Evolutionary conservation across 1,140 invertebrate species (phyloP), one percentile per base, ranked within the genome.

Genomic region (Cotesia vestalis): DNA sequence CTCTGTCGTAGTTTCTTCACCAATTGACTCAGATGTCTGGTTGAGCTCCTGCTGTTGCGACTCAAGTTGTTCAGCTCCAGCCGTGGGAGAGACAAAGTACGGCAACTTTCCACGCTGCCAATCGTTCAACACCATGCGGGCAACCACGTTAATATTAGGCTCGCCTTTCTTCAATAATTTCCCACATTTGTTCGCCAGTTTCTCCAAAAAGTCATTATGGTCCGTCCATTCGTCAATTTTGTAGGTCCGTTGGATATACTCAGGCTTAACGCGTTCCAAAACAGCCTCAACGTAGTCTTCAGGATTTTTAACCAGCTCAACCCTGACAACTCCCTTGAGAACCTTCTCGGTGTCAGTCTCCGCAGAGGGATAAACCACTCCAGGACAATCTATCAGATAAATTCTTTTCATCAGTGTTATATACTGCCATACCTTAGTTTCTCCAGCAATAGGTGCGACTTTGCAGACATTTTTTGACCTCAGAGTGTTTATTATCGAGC

Each of bases 391-490:
- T 76, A 99, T 99, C 4, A 99, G 87, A 82, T 96, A 99, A 79
- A 99, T 99, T 76, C 95, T 90, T 76, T 93, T 92, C 98, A 99
- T 99, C 34, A 99, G 85, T 0, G 97, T 98, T 62, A 99, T 98
- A 82, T 99, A 99, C 83, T 99, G 98, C 98, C 98, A 99, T 1
- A 97, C 95, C 90, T 99, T 99, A 0, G 98, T 99, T 89, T 99
- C 98, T 5, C 98, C 98, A 75, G 98, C 97, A 80, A 99, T 96
- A 5, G 98, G 98, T 9, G 98, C 98, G 3, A 99, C 97, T 86
- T 99, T 99, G 84, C 98, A 99, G 2, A 98, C 96, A 86, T 98
- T 98, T 81, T 98, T 98, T 0, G 94, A 93, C 73, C 95, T 90
- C 36, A 99, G 83, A 0, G 98, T 96, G 85, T 99, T 99, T 68